These are phyloP conservation scores for Siphamia tubifer DNA, from an alignment of 2,113 vertebrate species.

Conservation along the genomic window DNA sequence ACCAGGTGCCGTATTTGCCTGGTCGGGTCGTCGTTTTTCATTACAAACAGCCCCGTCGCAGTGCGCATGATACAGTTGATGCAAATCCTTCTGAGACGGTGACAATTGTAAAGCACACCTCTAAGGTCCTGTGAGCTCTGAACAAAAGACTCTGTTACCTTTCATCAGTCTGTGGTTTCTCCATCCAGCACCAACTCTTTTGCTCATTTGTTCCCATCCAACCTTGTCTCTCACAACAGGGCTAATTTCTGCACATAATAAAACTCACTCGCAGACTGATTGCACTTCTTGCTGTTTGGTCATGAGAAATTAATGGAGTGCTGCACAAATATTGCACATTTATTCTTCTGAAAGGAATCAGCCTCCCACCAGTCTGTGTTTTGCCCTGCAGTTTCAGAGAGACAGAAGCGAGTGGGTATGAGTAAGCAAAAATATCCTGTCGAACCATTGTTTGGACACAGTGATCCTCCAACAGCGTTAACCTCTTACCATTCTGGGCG, in stretches of 20 bases:
- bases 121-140: slow-evolving; percentile 36
- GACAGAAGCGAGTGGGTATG: slow-evolving; percentile 26
- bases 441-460: slow-evolving; percentile 33
- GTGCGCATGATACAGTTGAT: slow-evolving; percentile 32
- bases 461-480: slow-evolving; percentile 8
- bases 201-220: slow-evolving; percentile 52
- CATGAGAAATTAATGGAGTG: slow-evolving; percentile 62
- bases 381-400: slow-evolving; percentile 15
- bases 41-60: slow-evolving; percentile 51
- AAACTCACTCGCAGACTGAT: slow-evolving; percentile 39
- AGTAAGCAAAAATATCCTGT: slow-evolving; percentile 38
- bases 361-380: slow-evolving; percentile 46
- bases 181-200: slow-evolving; percentile 33
- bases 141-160: slow-evolving; percentile 56
- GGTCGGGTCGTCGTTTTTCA: slow-evolving; percentile 63
- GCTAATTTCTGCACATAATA: slow-evolving; percentile 60
- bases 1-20: slow-evolving; percentile 31
- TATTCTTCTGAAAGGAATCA: slow-evolving; percentile 47
- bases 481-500: no score
- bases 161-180: slow-evolving; percentile 36
- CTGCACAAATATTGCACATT: slow-evolving; percentile 51
- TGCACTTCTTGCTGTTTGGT: slow-evolving; percentile 60
- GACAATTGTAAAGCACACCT: slow-evolving; percentile 50
- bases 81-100: slow-evolving; percentile 48
- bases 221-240: slow-evolving; percentile 49